phyloP scores from a whole-genome alignment of 2,113 vertebrate species.

The Piprites chloris region DNA sequence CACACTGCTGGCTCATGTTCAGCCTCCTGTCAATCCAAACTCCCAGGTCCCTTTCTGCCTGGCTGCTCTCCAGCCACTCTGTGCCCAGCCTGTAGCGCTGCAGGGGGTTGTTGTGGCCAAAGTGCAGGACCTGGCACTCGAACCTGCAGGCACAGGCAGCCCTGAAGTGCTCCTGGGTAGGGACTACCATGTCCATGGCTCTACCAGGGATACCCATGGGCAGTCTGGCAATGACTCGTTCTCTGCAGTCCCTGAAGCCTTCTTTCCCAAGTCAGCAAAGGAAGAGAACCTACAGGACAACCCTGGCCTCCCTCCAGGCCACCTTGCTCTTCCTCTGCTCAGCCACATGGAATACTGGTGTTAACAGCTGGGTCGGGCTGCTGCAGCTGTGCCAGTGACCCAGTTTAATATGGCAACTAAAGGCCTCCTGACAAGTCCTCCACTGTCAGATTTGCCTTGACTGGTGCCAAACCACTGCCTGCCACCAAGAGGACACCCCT shows the following conservation, averaged over 20 bases:
- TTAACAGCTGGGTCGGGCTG: too few relatives aligned
- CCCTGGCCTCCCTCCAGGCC: too few relatives aligned
- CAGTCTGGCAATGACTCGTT: not conserved
- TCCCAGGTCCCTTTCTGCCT: too few relatives aligned
- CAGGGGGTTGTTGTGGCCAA: not conserved
- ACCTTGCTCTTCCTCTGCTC: too few relatives aligned
- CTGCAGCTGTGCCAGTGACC: not conserved
- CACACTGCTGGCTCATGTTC: accelerated
- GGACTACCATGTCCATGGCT: too few relatives aligned
- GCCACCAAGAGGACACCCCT: not conserved
- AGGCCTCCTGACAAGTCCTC: not conserved
- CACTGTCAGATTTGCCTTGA: not conserved
- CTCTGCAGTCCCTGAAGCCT: accelerated
- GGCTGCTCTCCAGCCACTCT: not conserved
- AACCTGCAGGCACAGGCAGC: not conserved
- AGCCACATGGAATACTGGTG: not conserved
- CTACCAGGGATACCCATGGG: accelerated
- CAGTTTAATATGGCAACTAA: accelerated
- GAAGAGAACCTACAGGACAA: too few relatives aligned
- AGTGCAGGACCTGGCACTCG: not conserved
- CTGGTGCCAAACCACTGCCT: not conserved
- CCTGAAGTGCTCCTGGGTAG: not conserved
- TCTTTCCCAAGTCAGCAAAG: not conserved
- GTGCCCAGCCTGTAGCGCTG: not conserved
- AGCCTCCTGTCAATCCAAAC: not conserved